A percentile compares a stretch with the other conserved stretches of the same genome.
phyloP scores from a whole-genome alignment of 1,140 invertebrate genomes.

The Drosophila takahashii region DNA sequence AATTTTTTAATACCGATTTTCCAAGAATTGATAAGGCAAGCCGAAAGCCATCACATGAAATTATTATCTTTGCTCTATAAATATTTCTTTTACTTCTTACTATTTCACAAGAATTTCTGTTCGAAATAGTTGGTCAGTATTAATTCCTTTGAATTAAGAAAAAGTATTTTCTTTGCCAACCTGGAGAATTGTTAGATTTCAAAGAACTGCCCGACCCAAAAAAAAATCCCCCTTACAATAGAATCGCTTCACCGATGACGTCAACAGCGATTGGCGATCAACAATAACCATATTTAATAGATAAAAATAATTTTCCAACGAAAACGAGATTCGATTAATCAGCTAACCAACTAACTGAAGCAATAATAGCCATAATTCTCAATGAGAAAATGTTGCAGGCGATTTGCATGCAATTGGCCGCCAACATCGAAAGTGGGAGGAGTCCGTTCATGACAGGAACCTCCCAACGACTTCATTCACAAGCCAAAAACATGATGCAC shows the following conservation, averaged over 20 bases:
- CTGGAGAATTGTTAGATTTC: neutral
- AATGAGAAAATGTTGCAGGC: slow-evolving; percentile 45
- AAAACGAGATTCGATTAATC: slow-evolving; percentile 34
- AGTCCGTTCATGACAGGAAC: slow-evolving; percentile 41
- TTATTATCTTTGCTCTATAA: neutral
- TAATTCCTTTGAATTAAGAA: slow-evolving; percentile 9
- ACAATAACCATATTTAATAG: slow-evolving; percentile 25
- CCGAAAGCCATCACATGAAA: neutral
- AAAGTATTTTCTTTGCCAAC: neutral
- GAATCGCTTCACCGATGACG: neutral
- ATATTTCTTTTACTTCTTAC: neutral
- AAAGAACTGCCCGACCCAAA: slow-evolving; percentile 1
- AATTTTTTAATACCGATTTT: neutral
- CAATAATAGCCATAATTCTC: slow-evolving; percentile 37
- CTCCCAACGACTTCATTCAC: slow-evolving; percentile 44
- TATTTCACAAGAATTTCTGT: neutral
- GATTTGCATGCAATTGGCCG: slow-evolving; percentile 52
- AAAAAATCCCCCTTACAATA: slow-evolving; percentile 8
- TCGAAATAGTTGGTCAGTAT: neutral
- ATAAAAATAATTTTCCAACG: slow-evolving; percentile 41
- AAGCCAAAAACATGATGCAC: slow-evolving; percentile 24
- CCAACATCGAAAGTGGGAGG: slow-evolving; percentile 42
- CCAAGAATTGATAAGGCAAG: slow-evolving; percentile 1
- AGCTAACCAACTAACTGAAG: slow-evolving; percentile 4
- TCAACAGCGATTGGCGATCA: slow-evolving; percentile 27